Evolutionary conservation across 2,113 vertebrate species (phyloP), one percentile per base, ranked within the genome.

Genomic region (Cyanoramphus novaezelandiae): DNA sequence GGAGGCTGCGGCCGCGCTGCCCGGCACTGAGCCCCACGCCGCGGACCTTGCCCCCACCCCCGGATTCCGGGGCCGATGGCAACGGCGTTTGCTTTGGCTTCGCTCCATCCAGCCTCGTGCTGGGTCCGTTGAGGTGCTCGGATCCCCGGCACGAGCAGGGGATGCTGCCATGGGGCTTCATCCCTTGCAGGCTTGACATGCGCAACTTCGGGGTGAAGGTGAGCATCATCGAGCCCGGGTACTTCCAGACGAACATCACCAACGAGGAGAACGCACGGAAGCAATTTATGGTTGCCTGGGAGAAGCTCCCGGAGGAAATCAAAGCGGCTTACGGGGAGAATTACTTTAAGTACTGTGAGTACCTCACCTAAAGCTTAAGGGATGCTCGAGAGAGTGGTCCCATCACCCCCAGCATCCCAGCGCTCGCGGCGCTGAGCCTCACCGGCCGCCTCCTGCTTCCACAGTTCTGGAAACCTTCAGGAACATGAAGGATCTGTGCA

Each of bases 291-390:
- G 81, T 69, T 37, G 1, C 44, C 10, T 99, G 98, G 98, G 29
- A 95, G 7, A 97, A 78, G 69, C 37, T 98, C 35, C 97, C 98
- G 0, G 88, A 96, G 59, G 98, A 98, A 81, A 93, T 92, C 44
- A 98, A 88, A 77, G 83, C 94, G 0, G 96, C 95, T 74, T 99
- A 99, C 0, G 98, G 98, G 83, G 95, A 97, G 31, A 23, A 75
- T 24, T 99, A 97, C 92, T 39, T 97, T 27, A 74, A 43, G 11
- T 39, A 50, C 47, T 80, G 98, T 98, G 84, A 98, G 98, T 97
- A 23, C 8, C 24, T 33, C 15, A 7, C 24, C 24, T 13, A 7
- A 50, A 23, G 27, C 11, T 5, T 13, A 8, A 33, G 60, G 0
- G 3, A 13, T 28, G 15, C 27, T 35, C 47, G 10, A 1, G 2